These are phyloP conservation scores for Oikopleura albicans DNA, from an alignment of 23 tunicate genomes.

Conservation along the genomic window DNA sequence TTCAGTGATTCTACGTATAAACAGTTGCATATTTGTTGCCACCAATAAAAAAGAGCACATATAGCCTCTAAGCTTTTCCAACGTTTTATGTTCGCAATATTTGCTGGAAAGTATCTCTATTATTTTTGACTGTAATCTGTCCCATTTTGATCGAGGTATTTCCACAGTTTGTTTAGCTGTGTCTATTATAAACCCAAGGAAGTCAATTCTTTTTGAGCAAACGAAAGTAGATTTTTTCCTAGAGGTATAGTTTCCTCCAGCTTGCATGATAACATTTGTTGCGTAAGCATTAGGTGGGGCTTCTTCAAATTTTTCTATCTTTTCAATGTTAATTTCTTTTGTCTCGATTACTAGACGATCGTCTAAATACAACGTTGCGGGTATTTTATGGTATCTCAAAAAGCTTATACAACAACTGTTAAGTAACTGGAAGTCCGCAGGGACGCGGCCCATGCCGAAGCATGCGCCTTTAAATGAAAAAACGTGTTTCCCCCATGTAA, in stretches of 20 bases:
- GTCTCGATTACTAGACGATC: not conserved
- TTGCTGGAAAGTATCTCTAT: not conserved
- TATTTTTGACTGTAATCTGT: not conserved
- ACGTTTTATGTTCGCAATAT: not conserved
- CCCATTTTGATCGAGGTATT: not conserved
- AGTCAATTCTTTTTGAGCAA: not conserved
- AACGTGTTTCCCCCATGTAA: not conserved
- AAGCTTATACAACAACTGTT: not conserved
- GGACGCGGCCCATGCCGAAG: not conserved
- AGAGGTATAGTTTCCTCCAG: not conserved
- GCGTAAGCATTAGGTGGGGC: not conserved
- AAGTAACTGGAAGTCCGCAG: not conserved
- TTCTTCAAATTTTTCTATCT: not conserved
- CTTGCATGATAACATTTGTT: not conserved
- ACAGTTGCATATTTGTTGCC: not conserved
- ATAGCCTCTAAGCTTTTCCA: conserved; percentile 7
- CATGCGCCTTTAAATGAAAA: not conserved
- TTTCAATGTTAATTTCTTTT: not conserved
- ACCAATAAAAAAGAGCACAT: not conserved
- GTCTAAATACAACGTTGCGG: not conserved
- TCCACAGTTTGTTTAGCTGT: not conserved
- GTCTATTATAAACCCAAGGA: not conserved
- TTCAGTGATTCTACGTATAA: not conserved
- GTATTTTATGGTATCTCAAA: not conserved
- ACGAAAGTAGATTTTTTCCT: not conserved